Evolutionary conservation across 2,888 invertebrate genomes (phyloP).

Genomic region (Torymus aiolomorphi): DNA sequence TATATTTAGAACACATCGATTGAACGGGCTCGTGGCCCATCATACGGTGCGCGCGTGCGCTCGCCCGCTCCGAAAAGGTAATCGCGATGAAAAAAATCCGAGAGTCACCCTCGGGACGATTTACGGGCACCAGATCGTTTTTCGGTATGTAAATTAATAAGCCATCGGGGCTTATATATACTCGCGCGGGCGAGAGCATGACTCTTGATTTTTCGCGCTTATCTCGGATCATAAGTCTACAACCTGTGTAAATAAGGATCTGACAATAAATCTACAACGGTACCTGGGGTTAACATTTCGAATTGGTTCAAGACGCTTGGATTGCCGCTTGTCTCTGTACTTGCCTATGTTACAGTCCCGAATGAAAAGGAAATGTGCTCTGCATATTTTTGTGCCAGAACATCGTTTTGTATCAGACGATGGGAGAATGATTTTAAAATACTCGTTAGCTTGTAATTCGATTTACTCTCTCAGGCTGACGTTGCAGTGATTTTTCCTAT

Average conservation of each 20-base stretch:
- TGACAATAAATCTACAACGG: constrained; percentile 43
- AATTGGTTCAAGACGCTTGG: constrained; percentile 32
- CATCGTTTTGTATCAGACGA: neutral
- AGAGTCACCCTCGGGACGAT: constrained; percentile 42
- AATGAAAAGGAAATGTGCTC: constrained; percentile 6
- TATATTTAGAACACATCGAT: constrained; percentile 10
- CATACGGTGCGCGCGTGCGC: no score
- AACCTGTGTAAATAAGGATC: constrained; percentile 45
- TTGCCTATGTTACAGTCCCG: constrained; percentile 6
- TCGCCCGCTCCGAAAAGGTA: constrained; percentile 8
- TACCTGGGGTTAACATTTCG: constrained; percentile 38
- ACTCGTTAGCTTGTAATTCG: neutral
- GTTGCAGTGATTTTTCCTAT: no score
- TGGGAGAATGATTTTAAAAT: neutral
- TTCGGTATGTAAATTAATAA: constrained; percentile 52
- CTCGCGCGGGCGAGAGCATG: constrained; percentile 22
- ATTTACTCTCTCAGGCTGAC: no score
- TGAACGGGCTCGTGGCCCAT: neutral
- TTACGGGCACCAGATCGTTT: constrained; percentile 34
- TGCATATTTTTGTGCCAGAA: constrained; percentile 7
- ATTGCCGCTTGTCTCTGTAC: neutral
- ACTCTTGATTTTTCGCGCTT: constrained; percentile 33
- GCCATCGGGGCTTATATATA: constrained; percentile 13
- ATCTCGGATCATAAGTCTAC: constrained; percentile 47
- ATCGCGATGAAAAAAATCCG: constrained; percentile 42